Conservation (phyloP, 2,797 vertebrate species). For the Forpus xanthops region DNA sequence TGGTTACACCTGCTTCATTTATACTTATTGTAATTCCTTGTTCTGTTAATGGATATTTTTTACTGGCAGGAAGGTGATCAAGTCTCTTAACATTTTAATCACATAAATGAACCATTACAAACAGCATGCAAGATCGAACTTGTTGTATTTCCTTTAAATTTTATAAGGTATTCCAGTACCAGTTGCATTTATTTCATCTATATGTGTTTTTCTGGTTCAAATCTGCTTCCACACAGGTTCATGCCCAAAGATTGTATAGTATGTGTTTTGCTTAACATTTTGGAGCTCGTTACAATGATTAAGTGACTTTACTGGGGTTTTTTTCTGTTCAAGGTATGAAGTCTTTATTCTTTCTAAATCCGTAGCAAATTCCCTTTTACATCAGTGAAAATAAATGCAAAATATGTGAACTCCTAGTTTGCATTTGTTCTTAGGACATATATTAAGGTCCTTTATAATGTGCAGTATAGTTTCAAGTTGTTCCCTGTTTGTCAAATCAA, state of each 20-base stretch:
- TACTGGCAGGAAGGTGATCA: neutral
- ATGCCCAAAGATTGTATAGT: neutral
- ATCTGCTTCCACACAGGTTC: neutral
- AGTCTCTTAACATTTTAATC: neutral
- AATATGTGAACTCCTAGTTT: neutral
- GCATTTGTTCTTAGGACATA: neutral
- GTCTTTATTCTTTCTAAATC: neutral
- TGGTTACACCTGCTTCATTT: neutral
- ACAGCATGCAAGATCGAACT: neutral
- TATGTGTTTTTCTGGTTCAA: neutral
- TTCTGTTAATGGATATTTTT: neutral
- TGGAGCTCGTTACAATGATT: neutral
- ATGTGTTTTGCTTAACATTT: neutral
- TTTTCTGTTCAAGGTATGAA: neutral
- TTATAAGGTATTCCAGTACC: neutral
- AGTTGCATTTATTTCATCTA: neutral
- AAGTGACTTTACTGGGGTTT: neutral
- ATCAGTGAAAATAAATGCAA: neutral
- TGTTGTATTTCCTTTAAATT: neutral
- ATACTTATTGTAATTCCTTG: neutral
- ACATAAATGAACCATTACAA: neutral
- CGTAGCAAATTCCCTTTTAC: neutral
- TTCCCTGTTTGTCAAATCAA: neutral
- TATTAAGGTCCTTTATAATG: neutral
- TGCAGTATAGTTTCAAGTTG: neutral